Base-by-base conservation (phyloP, 2,888 invertebrate genomes). In the Argyra leucocephala region DNA sequence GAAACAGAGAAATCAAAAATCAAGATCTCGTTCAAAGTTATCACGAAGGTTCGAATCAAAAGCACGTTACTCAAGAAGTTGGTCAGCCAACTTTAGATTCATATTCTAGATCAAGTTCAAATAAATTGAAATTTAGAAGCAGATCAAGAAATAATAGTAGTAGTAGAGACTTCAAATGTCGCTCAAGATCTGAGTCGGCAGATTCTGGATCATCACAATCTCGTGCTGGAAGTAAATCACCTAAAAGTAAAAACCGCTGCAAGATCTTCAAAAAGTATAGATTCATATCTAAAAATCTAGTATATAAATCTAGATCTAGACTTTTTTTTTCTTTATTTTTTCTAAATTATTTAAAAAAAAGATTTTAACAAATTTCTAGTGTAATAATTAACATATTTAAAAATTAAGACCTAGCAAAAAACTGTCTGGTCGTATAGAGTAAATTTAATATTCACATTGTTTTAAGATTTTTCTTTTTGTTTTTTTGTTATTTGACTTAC, bases 41-140 rank as follows among this genome's bases (percentile, higher is more conserved):
- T 68, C 72, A 7, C 72, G 73, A 3, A 67, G 79, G 3, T 81
- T 81, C 0, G 73, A 80, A 12, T 82, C 83, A 5, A 75, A 69
- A n/a, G 67, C 70, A 9, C 67, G 70, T 31, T 72, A 73, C 2
- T 71, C 69, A 3, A 74, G 74, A 0, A 70, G 70, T 21, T 21
- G 69, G 10, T 69, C 71, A 0, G 69, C 68, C n/a, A n/a, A n/a
- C n/a, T 7, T 74, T 76, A 26, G 48, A 48, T 18, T 48, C 48
- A 2, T n/a, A n/a, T n/a, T 48, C 48, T 15, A 18, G 15, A 3
- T 48, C 48, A 18, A 18, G 15, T 48, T 48, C 48, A 1, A 18
- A 48, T 18, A 48, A 48, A 74, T 67, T 69, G 74, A 76, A 72
- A 69, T 22, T 22, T 22, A 57, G 48, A 48, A 48, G 48, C n/a